These are phyloP conservation scores for Thymelicus acteon DNA, from an alignment of 2,888 invertebrate species.

Conservation along the genomic window DNA sequence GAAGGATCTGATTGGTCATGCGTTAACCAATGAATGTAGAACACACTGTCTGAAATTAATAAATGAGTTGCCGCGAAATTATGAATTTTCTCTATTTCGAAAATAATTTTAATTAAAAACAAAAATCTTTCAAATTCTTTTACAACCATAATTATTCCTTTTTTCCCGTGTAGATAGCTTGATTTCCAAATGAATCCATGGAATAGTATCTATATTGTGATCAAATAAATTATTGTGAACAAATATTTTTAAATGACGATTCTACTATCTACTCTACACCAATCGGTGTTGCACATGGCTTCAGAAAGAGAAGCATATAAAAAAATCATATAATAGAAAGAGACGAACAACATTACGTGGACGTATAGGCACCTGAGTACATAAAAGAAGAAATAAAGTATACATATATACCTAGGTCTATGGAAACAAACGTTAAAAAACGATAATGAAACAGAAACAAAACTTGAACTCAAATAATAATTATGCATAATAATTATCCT, in stretches of 20 bases:
- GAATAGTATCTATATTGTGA: not conserved
- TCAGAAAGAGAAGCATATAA: conserved; percentile 60
- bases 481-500: not conserved
- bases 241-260: conserved; percentile 35
- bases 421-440: conserved; percentile 7
- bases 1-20: conserved; percentile 86
- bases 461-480: too few species aligned
- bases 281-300: conserved; percentile 71
- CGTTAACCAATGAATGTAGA: conserved; percentile 74
- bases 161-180: not conserved
- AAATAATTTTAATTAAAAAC: not conserved
- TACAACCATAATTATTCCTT: not conserved
- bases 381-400: too few species aligned
- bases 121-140: not conserved
- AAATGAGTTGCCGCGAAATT: conserved; percentile 56
- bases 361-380: too few species aligned
- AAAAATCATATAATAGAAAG: conserved; percentile 45
- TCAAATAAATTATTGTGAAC: not conserved
- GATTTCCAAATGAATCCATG: not conserved
- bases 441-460: not conserved
- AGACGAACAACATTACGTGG: conserved; percentile 39
- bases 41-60: conserved; percentile 69
- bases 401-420: too few species aligned
- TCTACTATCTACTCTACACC: conserved; percentile 49
- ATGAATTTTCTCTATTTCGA: conserved; percentile 44